Conservation (phyloP, 2,113 vertebrate genomes). For the Psilopogon haemacephalus region DNA sequence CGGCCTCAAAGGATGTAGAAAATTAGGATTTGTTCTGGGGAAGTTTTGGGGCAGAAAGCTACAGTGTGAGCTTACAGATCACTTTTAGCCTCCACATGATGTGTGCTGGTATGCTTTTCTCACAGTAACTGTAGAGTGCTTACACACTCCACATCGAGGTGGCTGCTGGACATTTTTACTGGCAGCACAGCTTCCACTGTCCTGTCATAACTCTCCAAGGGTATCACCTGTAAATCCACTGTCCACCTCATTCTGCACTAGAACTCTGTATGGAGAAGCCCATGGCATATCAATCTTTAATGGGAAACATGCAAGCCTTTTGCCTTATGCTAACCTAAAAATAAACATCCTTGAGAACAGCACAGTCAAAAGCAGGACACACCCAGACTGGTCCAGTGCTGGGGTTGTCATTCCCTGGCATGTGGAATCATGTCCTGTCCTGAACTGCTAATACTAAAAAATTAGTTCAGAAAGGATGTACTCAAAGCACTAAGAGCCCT, state of each 20-base stretch:
- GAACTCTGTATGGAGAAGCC: background rate
- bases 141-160: rapidly evolving
- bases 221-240: background rate
- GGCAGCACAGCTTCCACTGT: background rate
- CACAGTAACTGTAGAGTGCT: background rate
- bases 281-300: background rate
- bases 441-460: background rate
- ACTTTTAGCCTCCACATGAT: background rate
- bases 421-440: background rate
- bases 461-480: background rate
- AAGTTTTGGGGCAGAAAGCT: background rate
- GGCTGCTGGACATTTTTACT: rapidly evolving
- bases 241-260: background rate
- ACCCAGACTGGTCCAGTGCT: background rate
- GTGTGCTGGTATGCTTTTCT: background rate
- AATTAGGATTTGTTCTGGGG: background rate
- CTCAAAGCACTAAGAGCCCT: background rate
- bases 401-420: background rate
- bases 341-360: background rate
- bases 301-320: background rate
- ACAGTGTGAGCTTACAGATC: background rate
- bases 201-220: background rate
- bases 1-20: background rate
- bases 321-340: background rate
- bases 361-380: background rate